phyloP scores from a whole-genome alignment of 2,888 invertebrate species.

The Drosophila dives region DNA sequence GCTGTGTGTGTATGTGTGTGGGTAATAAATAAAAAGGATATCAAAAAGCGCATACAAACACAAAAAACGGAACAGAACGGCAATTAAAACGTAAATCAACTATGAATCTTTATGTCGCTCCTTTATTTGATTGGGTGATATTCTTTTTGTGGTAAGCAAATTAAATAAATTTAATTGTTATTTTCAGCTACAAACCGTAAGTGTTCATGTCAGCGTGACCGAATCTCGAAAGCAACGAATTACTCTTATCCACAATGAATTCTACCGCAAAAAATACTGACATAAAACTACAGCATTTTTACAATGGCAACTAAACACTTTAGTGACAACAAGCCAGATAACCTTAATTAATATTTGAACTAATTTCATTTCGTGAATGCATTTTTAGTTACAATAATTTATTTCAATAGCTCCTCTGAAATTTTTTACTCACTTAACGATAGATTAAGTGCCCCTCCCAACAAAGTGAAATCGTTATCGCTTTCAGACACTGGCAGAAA shows the following conservation, averaged over 20 bases:
- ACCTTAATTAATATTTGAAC: no score
- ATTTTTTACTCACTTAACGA: conserved; percentile 14
- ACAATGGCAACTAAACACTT: not conserved
- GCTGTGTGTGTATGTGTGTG: conserved; percentile 16
- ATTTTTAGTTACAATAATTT: no score
- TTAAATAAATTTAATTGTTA: conserved; percentile 46
- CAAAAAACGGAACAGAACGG: conserved; percentile 38
- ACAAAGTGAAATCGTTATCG: not conserved
- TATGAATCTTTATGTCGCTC: conserved; percentile 53
- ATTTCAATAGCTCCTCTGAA: not conserved
- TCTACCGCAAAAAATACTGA: not conserved
- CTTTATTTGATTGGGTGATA: conserved; percentile 58
- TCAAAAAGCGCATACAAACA: conserved; percentile 44
- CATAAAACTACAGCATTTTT: not conserved
- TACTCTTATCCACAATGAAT: not conserved
- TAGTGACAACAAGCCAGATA: not conserved
- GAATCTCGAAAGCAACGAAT: conserved; percentile 10
- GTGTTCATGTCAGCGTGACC: conserved; percentile 67
- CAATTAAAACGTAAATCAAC: conserved; percentile 37
- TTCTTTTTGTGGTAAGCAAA: conserved; percentile 49
- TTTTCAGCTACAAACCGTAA: conserved; percentile 75
- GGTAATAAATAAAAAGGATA: conserved; percentile 31
- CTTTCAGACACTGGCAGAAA: not conserved
- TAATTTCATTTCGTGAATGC: no score
- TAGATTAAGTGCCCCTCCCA: not conserved